These are phyloP conservation scores for Melieria picta DNA, from an alignment of 2,888 invertebrate species.

Conservation along the genomic window DNA sequence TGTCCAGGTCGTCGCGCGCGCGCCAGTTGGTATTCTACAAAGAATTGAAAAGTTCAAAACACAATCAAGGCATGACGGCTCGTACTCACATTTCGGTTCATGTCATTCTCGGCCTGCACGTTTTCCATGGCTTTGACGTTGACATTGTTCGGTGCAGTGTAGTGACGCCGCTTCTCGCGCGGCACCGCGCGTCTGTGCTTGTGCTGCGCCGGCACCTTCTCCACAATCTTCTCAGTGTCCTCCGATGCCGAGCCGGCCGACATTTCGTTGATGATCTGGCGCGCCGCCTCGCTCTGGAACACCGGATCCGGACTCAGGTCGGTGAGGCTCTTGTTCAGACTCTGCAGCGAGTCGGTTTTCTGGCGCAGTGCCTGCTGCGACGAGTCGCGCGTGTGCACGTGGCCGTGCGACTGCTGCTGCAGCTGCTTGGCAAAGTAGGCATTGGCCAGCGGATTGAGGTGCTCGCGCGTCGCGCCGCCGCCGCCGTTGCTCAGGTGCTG, in stretches of 20 bases:
- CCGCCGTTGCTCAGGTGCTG: slow-evolving; percentile 49
- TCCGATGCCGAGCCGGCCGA: slow-evolving; percentile 67
- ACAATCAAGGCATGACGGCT: background rate
- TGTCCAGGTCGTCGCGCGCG: slow-evolving; percentile 85
- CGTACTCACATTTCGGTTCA: slow-evolving; percentile 65
- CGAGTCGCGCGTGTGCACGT: slow-evolving; percentile 50
- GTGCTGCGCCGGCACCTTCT: slow-evolving; percentile 69
- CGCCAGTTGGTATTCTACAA: slow-evolving; percentile 69
- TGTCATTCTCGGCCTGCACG: slow-evolving; percentile 68
- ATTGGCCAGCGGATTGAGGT: slow-evolving; percentile 58
- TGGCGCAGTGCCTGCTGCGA: slow-evolving; percentile 57
- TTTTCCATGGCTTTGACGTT: slow-evolving; percentile 72
- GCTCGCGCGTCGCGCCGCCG: slow-evolving; percentile 48
- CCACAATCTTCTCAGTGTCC: slow-evolving; percentile 61
- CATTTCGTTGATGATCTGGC: slow-evolving; percentile 87
- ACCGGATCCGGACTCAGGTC: slow-evolving; percentile 78
- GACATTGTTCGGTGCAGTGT: slow-evolving; percentile 85
- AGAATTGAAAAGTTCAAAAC: background rate
- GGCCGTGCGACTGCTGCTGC: slow-evolving; percentile 49
- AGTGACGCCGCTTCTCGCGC: slow-evolving; percentile 84
- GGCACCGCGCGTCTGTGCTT: slow-evolving; percentile 77
- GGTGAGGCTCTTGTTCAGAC: slow-evolving; percentile 63
- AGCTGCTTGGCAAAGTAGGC: slow-evolving; percentile 61
- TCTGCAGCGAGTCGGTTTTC: slow-evolving; percentile 65
- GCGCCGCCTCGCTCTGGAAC: slow-evolving; percentile 87